phyloP scores from a whole-genome alignment of 2,113 vertebrate genomes.

The Solea solea region DNA sequence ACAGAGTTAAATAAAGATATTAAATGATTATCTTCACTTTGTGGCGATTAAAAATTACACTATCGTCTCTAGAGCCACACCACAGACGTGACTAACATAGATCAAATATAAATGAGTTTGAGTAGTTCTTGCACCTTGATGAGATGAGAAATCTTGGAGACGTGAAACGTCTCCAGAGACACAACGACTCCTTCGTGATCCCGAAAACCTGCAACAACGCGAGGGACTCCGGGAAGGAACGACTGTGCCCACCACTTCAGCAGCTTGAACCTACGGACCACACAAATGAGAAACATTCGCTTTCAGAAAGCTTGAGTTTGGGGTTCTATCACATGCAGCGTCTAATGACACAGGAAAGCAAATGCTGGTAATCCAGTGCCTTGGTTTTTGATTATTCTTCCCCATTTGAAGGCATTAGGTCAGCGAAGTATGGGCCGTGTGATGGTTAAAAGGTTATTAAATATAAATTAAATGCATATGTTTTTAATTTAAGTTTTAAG shows the following conservation, averaged over 20 bases:
- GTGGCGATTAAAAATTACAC: too few species aligned
- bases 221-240: conserved; percentile 89
- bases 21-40: too few species aligned
- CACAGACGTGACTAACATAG: background rate
- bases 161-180: conserved; percentile 84
- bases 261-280: conserved; percentile 85
- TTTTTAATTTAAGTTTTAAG: too few species aligned
- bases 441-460: too few species aligned
- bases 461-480: too few species aligned
- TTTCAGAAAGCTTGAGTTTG: background rate
- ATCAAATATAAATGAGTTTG: background rate
- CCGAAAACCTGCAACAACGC: conserved; percentile 88
- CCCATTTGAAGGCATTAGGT: too few species aligned
- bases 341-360: too few species aligned
- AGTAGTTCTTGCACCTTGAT: conserved; percentile 79
- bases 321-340: too few species aligned
- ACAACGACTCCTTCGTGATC: conserved; percentile 85
- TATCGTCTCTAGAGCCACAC: background rate
- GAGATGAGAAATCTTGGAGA: conserved; percentile 87
- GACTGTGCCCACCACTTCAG: conserved; percentile 97
- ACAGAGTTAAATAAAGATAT: too few species aligned
- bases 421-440: too few species aligned
- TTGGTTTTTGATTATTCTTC: too few species aligned
- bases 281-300: background rate
- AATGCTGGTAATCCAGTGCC: too few species aligned